phyloP scores from a whole-genome alignment of 2,113 vertebrate species.

The Chiloscyllium plagiosum region DNA sequence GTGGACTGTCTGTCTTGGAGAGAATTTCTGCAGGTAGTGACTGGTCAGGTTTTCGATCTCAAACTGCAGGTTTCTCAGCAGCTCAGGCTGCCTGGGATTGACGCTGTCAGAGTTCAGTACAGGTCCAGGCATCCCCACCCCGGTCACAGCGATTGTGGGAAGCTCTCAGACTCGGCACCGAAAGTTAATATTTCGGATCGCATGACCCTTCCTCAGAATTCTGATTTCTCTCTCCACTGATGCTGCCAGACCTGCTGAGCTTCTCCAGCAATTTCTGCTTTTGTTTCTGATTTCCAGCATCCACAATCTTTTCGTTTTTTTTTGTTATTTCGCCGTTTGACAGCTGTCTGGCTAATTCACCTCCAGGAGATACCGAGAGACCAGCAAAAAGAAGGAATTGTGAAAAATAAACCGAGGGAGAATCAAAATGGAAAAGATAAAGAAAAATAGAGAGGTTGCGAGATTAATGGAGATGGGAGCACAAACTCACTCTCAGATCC shows the following conservation, averaged over 20 bases:
- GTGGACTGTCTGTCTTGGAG: neutral
- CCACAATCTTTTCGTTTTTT: too few species aligned
- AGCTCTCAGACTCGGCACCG: neutral
- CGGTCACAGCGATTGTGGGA: neutral
- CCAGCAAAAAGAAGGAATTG: neutral
- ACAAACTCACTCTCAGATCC: neutral
- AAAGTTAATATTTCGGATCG: too few species aligned
- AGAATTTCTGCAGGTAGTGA: neutral
- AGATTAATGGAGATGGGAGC: neutral
- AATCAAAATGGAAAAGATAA: neutral
- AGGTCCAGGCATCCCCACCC: neutral
- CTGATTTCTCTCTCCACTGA: too few species aligned
- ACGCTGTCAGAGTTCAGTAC: neutral
- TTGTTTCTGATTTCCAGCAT: too few species aligned
- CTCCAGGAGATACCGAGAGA: neutral
- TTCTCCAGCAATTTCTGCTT: too few species aligned
- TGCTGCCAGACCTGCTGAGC: too few species aligned
- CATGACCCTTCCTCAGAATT: too few species aligned
- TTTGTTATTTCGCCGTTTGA: too few species aligned
- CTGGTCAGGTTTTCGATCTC: neutral
- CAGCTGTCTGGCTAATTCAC: neutral
- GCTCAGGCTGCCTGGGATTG: neutral
- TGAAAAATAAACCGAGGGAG: neutral
- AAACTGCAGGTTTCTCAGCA: too few species aligned
- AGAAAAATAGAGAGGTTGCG: neutral